Conservation (phyloP, 2,888 invertebrate species). For the Drosophila mettleri region DNA sequence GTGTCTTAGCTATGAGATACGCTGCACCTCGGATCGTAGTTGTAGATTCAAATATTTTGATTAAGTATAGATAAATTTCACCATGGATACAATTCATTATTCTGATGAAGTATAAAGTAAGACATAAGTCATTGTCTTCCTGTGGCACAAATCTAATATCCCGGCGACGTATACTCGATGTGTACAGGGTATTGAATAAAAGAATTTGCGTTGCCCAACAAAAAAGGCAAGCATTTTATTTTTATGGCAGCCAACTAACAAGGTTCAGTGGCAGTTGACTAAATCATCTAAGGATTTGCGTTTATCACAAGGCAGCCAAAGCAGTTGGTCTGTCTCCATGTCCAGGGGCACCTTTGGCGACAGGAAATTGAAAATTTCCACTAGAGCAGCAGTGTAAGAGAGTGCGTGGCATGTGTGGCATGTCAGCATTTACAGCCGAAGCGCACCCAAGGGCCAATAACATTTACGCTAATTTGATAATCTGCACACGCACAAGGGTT, state of each 20-base stretch:
- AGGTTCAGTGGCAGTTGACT: constrained; percentile 64
- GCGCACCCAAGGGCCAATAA: constrained; percentile 66
- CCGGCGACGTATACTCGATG: background rate
- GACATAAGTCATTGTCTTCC: too few relatives aligned
- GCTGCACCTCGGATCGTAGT: background rate
- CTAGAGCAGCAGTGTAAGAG: constrained; percentile 13
- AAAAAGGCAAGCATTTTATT: constrained; percentile 34
- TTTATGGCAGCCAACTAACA: constrained; percentile 70
- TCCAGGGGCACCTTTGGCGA: constrained; percentile 50
- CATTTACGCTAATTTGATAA: constrained; percentile 81
- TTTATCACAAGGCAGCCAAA: constrained; percentile 53
- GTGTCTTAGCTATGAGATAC: background rate
- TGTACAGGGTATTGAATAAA: constrained; percentile 6
- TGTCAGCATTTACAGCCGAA: constrained; percentile 49
- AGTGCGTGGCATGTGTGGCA: constrained; percentile 58
- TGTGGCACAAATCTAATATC: too few relatives aligned
- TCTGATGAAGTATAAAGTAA: too few relatives aligned
- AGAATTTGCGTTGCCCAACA: background rate
- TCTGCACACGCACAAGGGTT: constrained; percentile 77
- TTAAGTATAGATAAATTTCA: too few relatives aligned
- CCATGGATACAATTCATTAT: too few relatives aligned
- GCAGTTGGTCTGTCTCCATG: constrained; percentile 15
- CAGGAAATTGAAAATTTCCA: constrained; percentile 80
- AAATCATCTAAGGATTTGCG: constrained; percentile 77
- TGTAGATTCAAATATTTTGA: background rate